These are phyloP conservation scores for Drosophila nr. medialis DNA, from an alignment of 2,888 invertebrate genomes.

Conservation along the genomic window DNA sequence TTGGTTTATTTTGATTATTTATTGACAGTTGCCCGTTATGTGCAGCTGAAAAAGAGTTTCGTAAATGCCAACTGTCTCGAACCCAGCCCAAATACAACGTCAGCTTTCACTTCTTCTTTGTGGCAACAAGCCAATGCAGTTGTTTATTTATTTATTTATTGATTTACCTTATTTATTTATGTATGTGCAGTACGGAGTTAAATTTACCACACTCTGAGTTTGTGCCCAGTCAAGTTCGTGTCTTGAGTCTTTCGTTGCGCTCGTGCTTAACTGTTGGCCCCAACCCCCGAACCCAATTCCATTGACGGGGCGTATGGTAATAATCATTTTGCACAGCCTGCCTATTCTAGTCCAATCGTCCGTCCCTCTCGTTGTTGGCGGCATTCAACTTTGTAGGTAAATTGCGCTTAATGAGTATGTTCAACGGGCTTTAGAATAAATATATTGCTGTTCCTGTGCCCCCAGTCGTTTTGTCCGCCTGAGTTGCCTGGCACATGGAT, in stretches of 20 bases:
- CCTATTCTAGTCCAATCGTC: conserved; percentile 2
- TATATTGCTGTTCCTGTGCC: conserved; percentile 42
- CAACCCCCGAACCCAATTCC: conserved; percentile 15
- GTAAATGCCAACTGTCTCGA: conserved; percentile 61
- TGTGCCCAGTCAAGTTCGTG: conserved; percentile 80
- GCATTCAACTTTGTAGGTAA: conserved; percentile 79
- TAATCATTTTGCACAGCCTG: conserved; percentile 74
- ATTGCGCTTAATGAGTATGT: conserved; percentile 81
- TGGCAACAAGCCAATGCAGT: conserved; percentile 32
- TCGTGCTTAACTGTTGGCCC: conserved; percentile 71
- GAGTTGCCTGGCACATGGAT: conserved; percentile 38
- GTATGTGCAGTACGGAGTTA: conserved; percentile 49
- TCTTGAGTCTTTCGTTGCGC: conserved; percentile 78
- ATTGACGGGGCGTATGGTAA: conserved; percentile 69
- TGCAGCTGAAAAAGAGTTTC: conserved; percentile 57
- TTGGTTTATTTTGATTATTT: conserved; percentile 77
- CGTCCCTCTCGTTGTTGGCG: conserved; percentile 57
- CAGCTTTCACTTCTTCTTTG: conserved; percentile 64
- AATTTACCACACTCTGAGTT: conserved; percentile 76
- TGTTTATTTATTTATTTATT: conserved; percentile 62
- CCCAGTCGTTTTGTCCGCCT: conserved; percentile 6
- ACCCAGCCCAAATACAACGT: conserved; percentile 27
- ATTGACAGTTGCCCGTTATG: conserved; percentile 78
- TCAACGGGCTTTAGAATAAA: conserved; percentile 74
- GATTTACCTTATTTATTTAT: conserved; percentile 60